Percentiles rank a stretch among this genome's conserved stretches.
Evolutionary conservation across 35 echinoderm and acorn worm species (phyloP).

Genomic region (Strongylocentrotus purpuratus): DNA sequence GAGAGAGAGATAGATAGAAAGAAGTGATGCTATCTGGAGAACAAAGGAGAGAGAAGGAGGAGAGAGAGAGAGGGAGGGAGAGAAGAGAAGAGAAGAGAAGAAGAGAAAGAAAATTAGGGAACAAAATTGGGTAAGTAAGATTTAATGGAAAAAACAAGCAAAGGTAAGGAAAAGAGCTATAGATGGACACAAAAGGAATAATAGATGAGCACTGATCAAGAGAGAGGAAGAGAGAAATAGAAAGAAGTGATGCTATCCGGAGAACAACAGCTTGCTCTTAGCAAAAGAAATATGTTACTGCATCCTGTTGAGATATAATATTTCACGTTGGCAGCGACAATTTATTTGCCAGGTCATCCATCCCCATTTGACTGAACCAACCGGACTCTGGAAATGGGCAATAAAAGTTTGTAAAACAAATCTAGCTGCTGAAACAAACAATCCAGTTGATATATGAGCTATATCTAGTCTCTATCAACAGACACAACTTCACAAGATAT

Average conservation of each 20-base stretch:
- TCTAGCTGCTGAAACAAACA: background rate
- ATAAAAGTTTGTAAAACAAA: constrained; percentile 20
- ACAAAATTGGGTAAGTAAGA: too few species aligned
- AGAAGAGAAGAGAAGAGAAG: too few species aligned
- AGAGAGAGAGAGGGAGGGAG: too few species aligned
- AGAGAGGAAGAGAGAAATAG: too few species aligned
- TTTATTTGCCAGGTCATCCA: constrained; percentile 4
- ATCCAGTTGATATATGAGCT: background rate
- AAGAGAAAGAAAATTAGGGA: background rate
- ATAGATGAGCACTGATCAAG: background rate
- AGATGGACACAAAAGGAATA: background rate
- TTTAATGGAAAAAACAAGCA: too few species aligned
- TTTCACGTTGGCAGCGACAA: background rate
- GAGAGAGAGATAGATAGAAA: too few species aligned
- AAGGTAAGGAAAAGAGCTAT: too few species aligned
- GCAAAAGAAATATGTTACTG: background rate
- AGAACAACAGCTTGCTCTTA: background rate
- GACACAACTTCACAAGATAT: background rate
- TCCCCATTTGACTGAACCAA: background rate
- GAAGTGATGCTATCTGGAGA: background rate
- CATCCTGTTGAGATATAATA: constrained; percentile 4
- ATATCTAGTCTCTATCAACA: background rate
- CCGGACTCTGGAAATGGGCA: background rate
- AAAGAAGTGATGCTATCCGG: background rate
- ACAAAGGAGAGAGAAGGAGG: background rate